phyloP scores from a whole-genome alignment of 2,113 vertebrate genomes.

The Leucopsar rothschildi region DNA sequence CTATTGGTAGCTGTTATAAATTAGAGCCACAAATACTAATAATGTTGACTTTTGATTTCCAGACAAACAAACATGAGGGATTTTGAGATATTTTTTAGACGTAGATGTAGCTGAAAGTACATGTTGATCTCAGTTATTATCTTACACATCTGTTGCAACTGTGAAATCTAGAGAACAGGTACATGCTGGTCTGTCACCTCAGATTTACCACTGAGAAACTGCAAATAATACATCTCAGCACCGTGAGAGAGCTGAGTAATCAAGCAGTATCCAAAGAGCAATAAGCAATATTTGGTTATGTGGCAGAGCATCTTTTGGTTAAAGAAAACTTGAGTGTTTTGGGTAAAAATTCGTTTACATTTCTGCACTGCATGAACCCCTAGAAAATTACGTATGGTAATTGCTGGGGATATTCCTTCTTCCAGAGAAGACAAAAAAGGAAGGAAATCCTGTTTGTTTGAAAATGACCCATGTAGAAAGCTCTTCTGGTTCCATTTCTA shows the following conservation, averaged over 20 bases:
- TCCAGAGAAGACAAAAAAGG: neutral
- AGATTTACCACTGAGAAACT: neutral
- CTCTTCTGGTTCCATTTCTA: neutral
- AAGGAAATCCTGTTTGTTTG: neutral
- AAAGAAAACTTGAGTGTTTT: neutral
- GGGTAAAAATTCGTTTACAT: neutral
- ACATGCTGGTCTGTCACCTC: neutral
- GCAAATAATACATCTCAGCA: neutral
- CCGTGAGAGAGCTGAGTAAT: neutral
- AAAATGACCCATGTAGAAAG: neutral
- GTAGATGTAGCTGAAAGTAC: neutral
- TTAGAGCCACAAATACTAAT: neutral
- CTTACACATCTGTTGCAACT: neutral
- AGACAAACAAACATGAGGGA: neutral
- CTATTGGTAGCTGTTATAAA: neutral
- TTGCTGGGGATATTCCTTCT: neutral
- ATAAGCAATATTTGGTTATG: neutral
- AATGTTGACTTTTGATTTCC: neutral
- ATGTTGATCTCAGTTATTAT: neutral
- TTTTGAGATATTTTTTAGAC: neutral
- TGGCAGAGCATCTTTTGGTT: neutral
- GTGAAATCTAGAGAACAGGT: neutral
- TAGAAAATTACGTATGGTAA: neutral
- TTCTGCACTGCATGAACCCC: neutral
- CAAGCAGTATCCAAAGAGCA: neutral